These are phyloP conservation scores for Diorhabda sublineata DNA, from an alignment of 1,140 invertebrate genomes.

Conservation along the genomic window DNA sequence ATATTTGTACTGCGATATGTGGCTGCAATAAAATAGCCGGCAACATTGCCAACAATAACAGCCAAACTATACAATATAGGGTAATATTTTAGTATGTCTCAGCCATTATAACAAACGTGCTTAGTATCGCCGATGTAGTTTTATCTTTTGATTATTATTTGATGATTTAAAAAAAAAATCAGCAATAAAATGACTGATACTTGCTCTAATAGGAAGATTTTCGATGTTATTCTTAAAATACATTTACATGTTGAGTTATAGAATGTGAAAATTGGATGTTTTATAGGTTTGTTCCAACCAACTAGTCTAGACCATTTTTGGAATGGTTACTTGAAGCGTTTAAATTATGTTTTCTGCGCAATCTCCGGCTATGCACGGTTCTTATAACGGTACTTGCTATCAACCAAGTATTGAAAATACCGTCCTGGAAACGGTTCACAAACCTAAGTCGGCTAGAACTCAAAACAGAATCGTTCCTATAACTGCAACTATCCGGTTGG, in stretches of 20 bases:
- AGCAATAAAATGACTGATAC: conserved; percentile 6
- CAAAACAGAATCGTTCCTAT: too few species aligned
- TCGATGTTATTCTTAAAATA: conserved; percentile 10
- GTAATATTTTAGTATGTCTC: conserved; percentile 16
- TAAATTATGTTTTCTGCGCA: too few species aligned
- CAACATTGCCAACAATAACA: conserved; percentile 18
- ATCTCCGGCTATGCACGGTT: too few species aligned
- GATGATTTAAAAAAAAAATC: not conserved
- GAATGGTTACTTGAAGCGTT: too few species aligned
- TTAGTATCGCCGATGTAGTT: conserved; percentile 11
- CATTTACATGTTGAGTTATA: conserved; percentile 13
- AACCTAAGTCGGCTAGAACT: too few species aligned
- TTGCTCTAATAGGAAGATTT: conserved; percentile 6
- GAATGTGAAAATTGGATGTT: conserved; percentile 10
- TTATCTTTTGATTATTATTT: conserved; percentile 10
- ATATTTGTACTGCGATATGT: conserved; percentile 16
- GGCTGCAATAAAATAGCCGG: conserved; percentile 1
- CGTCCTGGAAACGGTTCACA: too few species aligned
- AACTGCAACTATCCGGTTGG: too few species aligned
- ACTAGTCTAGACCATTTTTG: too few species aligned
- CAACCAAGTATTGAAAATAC: too few species aligned
- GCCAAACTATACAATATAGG: conserved; percentile 12
- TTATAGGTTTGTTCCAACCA: too few species aligned
- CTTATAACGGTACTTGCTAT: too few species aligned
- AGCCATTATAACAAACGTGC: not conserved